Conservation (phyloP, 2,888 invertebrate genomes). For the Linyphia triangularis region DNA sequence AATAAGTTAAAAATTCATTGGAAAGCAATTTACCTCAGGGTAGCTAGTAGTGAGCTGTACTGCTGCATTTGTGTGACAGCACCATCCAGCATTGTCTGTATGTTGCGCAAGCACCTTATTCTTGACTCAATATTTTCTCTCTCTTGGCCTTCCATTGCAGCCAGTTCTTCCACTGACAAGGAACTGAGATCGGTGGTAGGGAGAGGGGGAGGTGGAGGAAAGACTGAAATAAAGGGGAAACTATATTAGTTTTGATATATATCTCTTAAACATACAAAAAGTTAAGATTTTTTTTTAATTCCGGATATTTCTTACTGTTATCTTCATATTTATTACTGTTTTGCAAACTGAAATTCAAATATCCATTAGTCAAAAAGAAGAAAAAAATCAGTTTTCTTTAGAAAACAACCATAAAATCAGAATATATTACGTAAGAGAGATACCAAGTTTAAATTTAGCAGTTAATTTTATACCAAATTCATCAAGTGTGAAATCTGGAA, state of each 20-base stretch:
- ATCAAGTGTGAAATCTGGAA: no score
- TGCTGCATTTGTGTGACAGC: constrained; percentile 96
- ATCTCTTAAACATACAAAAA: no score
- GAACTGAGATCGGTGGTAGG: constrained; percentile 83
- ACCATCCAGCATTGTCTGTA: constrained; percentile 94
- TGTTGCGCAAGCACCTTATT: constrained; percentile 90
- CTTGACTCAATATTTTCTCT: constrained; percentile 93
- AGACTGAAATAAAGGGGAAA: constrained; percentile 81
- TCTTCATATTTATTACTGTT: no score
- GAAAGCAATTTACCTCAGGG: constrained; percentile 57
- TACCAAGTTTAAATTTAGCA: no score
- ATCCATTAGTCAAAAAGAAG: no score
- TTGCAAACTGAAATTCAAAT: no score
- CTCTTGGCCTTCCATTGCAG: constrained; percentile 92
- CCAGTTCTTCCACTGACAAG: constrained; percentile 90
- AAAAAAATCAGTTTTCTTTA: no score
- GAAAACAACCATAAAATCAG: no score
- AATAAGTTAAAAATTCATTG: background rate
- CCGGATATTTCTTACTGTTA: no score
- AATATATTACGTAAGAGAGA: no score
- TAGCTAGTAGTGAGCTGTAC: constrained; percentile 82
- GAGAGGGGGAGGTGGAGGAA: constrained; percentile 78
- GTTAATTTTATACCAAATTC: no score
- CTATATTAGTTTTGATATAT: background rate
- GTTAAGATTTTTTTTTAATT: no score